Conservation (phyloP, 2,113 vertebrate genomes). For the Phylloscopus whistleri region DNA sequence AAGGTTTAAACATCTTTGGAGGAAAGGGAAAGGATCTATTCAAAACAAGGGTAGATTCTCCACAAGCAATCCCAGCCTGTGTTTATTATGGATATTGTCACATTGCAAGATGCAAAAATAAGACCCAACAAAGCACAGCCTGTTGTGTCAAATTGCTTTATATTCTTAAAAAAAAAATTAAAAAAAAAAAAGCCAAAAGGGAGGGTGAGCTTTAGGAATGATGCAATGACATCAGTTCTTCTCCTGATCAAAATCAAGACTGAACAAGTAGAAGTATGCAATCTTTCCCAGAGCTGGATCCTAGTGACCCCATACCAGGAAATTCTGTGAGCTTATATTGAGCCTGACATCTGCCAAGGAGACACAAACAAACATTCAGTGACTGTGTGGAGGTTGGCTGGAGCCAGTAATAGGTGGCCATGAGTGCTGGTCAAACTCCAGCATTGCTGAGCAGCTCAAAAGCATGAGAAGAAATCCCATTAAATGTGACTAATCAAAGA, state of each 20-base stretch:
- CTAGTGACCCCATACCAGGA: constrained; percentile 8
- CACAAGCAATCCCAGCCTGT: background rate
- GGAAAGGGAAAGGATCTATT: background rate
- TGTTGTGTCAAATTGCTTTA: background rate
- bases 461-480: constrained; percentile 13
- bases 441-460: background rate
- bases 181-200: background rate
- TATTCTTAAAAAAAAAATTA: background rate
- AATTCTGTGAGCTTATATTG: background rate
- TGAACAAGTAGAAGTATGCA: background rate
- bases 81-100: constrained; percentile 14
- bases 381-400: background rate
- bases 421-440: background rate
- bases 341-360: background rate
- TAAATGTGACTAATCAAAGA: constrained; percentile 35
- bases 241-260: constrained; percentile 34
- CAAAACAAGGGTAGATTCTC: background rate
- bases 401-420: background rate
- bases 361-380: background rate
- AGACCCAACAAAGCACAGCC: constrained; percentile 19
- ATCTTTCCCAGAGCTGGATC: background rate
- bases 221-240: background rate
- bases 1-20: background rate
- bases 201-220: constrained; percentile 8
- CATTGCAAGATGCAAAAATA: background rate